A percentile compares a stretch with the other conserved stretches of the same genome.
phyloP scores from a whole-genome alignment of 2,888 invertebrate genomes.

The Anodontia alba region DNA sequence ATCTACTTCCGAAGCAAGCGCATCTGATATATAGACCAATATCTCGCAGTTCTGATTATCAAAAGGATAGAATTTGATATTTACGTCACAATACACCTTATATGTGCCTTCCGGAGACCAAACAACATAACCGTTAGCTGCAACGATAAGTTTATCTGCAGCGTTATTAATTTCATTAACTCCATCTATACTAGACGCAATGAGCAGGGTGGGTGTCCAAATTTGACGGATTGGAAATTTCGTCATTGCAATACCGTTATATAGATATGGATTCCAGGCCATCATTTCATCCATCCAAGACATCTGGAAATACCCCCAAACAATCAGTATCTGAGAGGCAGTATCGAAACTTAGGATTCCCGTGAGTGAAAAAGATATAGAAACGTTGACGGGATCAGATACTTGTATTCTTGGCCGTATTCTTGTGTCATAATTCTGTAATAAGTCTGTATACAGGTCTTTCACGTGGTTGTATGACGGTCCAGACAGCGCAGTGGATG shows the following conservation, averaged over 20 bases:
- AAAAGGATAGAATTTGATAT: conserved; percentile 4
- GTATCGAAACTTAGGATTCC: not conserved
- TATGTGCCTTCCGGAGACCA: not conserved
- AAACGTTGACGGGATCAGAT: not conserved
- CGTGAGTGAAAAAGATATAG: not conserved
- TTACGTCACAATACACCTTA: not conserved
- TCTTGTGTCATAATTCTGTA: not conserved
- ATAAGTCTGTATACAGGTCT: not conserved
- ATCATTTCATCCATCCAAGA: not conserved
- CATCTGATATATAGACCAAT: not conserved
- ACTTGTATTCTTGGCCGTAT: not conserved
- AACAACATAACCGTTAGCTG: not conserved
- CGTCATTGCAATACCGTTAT: not conserved
- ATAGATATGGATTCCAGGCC: not conserved
- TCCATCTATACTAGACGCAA: not conserved
- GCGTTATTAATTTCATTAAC: not conserved
- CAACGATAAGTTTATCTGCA: not conserved
- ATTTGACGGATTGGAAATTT: not conserved
- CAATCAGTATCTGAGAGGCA: not conserved
- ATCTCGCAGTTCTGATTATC: not conserved
- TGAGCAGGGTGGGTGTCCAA: not conserved
- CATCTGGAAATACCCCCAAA: not conserved
- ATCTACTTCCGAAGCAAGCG: not conserved
- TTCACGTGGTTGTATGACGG: not conserved
- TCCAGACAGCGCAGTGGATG: too few relatives aligned